These are phyloP conservation scores for Camptogramma bilineatum DNA, from an alignment of 2,888 invertebrate genomes.

Conservation along the genomic window DNA sequence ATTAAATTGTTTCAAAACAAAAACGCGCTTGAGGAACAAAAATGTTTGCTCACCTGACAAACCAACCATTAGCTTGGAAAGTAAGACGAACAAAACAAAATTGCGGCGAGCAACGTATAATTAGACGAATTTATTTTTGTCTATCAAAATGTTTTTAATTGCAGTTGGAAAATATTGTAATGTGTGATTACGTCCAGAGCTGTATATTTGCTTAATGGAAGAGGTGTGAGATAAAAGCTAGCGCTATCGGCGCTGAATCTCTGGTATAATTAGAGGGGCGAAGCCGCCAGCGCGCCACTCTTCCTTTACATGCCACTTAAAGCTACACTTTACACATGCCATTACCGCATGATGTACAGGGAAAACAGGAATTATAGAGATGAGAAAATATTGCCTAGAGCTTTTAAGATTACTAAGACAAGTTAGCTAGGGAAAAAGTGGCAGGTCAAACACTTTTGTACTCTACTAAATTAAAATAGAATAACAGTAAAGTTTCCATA, in stretches of 20 bases:
- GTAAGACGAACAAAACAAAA: slow-evolving; percentile 57
- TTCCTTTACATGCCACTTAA: slow-evolving; percentile 79
- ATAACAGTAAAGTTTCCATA: too few relatives aligned
- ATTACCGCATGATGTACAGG: slow-evolving; percentile 63
- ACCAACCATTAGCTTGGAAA: slow-evolving; percentile 70
- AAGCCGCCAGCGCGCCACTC: slow-evolving; percentile 53
- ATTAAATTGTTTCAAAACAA: slow-evolving; percentile 63
- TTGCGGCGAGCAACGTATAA: slow-evolving; percentile 64
- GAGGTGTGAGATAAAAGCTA: slow-evolving; percentile 81
- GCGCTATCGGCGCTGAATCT: slow-evolving; percentile 78
- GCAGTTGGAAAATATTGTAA: slow-evolving; percentile 77
- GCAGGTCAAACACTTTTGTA: too few relatives aligned
- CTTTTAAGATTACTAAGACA: neutral
- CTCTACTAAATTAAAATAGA: too few relatives aligned
- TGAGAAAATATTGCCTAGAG: slow-evolving; percentile 4
- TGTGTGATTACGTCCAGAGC: slow-evolving; percentile 80
- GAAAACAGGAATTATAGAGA: slow-evolving; percentile 37
- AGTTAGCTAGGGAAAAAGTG: neutral
- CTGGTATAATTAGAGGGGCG: slow-evolving; percentile 77
- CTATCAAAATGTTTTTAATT: slow-evolving; percentile 84
- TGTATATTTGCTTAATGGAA: slow-evolving; percentile 85
- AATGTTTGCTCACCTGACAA: slow-evolving; percentile 68
- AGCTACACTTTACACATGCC: slow-evolving; percentile 71
- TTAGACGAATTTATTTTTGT: slow-evolving; percentile 75
- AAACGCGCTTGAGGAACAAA: slow-evolving; percentile 65